These are phyloP conservation scores for Drosophila nr. fundita DNA, from an alignment of 2,888 invertebrate genomes.

Conservation along the genomic window DNA sequence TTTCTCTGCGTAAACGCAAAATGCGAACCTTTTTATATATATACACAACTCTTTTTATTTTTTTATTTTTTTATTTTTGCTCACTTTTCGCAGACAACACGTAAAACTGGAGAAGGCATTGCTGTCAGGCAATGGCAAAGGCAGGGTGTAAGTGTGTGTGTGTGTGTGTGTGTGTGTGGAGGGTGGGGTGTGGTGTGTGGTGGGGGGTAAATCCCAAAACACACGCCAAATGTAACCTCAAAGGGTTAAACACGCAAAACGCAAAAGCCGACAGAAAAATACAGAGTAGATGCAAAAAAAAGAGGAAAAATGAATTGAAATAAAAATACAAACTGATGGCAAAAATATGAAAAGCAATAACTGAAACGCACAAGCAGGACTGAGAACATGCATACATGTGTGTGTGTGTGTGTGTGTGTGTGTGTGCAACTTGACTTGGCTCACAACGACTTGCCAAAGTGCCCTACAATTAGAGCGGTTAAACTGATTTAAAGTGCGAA, in stretches of 20 bases:
- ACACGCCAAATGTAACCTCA: constrained; percentile 81
- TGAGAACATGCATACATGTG: constrained; percentile 15
- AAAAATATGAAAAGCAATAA: constrained; percentile 78
- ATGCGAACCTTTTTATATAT: constrained; percentile 67
- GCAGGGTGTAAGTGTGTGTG: not conserved
- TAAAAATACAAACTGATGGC: constrained; percentile 50
- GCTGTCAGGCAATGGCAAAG: constrained; percentile 18
- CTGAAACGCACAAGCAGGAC: constrained; percentile 47
- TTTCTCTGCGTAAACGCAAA: constrained; percentile 74
- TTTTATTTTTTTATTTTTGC: constrained; percentile 42
- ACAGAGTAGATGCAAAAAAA: constrained; percentile 27
- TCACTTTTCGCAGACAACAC: constrained; percentile 60
- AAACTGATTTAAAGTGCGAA: not conserved
- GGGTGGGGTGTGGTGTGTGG: too few species aligned
- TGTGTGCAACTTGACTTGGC: constrained; percentile 4
- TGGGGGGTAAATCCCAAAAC: constrained; percentile 53
- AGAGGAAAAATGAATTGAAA: constrained; percentile 36
- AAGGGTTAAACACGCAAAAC: constrained; percentile 81
- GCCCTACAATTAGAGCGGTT: constrained; percentile 16
- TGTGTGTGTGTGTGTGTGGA: not conserved
- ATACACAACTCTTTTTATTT: constrained; percentile 8
- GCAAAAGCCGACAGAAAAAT: constrained; percentile 77
- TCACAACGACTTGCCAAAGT: constrained; percentile 20
- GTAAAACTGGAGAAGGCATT: constrained; percentile 19
- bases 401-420: constrained; percentile 26